Evolutionary conservation across 1,140 invertebrate species (phyloP).

Genomic region (Lasioglossum baleicum): DNA sequence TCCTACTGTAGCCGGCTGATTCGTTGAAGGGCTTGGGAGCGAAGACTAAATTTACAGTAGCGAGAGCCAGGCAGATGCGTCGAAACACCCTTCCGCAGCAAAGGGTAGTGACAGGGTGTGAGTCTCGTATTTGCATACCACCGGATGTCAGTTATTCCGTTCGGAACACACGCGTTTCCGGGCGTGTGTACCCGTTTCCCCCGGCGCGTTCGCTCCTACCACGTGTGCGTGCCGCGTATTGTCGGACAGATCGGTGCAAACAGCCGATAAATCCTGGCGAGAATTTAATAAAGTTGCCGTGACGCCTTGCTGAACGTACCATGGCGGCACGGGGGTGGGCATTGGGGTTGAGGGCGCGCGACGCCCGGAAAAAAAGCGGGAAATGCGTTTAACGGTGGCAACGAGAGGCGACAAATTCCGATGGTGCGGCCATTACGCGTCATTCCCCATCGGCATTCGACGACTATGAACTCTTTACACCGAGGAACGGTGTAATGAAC

Average conservation of each 20-base stretch:
- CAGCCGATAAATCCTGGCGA: conserved; percentile 58
- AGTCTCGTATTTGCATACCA: conserved; percentile 34
- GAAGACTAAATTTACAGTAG: too few species aligned
- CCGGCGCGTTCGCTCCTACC: not conserved
- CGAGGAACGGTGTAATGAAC: conserved; percentile 27
- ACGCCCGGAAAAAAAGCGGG: conserved; percentile 30
- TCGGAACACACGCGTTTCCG: conserved; percentile 5
- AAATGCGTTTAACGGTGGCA: conserved; percentile 49
- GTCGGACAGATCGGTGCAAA: conserved; percentile 48
- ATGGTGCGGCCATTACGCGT: conserved; percentile 29
- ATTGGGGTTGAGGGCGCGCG: not conserved
- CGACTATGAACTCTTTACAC: conserved; percentile 18
- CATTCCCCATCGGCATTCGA: conserved; percentile 29
- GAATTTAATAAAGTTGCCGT: conserved; percentile 64
- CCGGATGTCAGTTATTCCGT: conserved; percentile 34
- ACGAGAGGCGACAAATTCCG: conserved; percentile 49
- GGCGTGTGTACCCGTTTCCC: not conserved
- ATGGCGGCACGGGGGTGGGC: not conserved
- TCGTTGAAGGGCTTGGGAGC: too few species aligned
- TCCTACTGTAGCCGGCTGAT: too few species aligned
- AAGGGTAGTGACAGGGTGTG: not conserved
- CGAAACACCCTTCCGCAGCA: too few species aligned
- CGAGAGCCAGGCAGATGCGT: too few species aligned
- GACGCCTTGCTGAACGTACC: conserved; percentile 47
- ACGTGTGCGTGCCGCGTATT: not conserved